Conservation (phyloP, 2,113 vertebrate species). For the Bufo gargarizans region DNA sequence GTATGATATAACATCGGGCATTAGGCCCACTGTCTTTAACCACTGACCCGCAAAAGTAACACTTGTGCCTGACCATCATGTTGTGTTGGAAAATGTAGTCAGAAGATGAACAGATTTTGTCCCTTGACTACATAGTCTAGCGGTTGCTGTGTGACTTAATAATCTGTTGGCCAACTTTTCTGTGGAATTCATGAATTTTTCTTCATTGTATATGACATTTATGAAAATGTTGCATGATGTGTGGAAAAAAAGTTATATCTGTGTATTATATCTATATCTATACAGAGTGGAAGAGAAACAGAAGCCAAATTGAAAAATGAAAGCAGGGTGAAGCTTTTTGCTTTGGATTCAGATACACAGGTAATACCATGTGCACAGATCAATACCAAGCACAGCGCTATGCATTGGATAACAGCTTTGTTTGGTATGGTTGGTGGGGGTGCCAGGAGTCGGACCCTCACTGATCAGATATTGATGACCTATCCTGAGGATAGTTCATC, state of each 20-base stretch:
- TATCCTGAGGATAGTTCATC: too few relatives aligned
- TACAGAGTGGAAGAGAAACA: slow-evolving; percentile 89
- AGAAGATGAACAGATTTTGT: background rate
- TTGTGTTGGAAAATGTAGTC: background rate
- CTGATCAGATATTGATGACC: too few relatives aligned
- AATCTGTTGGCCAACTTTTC: background rate
- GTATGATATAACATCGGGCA: background rate
- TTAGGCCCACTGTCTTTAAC: background rate
- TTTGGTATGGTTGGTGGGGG: too few relatives aligned
- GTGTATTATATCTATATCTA: background rate
- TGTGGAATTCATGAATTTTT: background rate
- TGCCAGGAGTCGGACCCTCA: too few relatives aligned
- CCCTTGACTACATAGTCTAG: background rate
- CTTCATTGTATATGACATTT: background rate
- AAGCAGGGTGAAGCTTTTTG: slow-evolving; percentile 92
- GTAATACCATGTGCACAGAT: slow-evolving; percentile 66
- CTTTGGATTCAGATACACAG: slow-evolving; percentile 95
- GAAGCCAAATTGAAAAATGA: slow-evolving; percentile 92
- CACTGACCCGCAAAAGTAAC: background rate
- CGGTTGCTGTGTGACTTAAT: background rate
- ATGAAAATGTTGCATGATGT: background rate
- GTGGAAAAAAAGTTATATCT: background rate
- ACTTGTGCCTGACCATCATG: background rate
- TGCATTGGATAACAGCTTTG: too few relatives aligned
- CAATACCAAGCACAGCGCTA: too few relatives aligned